phyloP scores from a whole-genome alignment of 2,797 vertebrate species.

The Enteromius anoplus region DNA sequence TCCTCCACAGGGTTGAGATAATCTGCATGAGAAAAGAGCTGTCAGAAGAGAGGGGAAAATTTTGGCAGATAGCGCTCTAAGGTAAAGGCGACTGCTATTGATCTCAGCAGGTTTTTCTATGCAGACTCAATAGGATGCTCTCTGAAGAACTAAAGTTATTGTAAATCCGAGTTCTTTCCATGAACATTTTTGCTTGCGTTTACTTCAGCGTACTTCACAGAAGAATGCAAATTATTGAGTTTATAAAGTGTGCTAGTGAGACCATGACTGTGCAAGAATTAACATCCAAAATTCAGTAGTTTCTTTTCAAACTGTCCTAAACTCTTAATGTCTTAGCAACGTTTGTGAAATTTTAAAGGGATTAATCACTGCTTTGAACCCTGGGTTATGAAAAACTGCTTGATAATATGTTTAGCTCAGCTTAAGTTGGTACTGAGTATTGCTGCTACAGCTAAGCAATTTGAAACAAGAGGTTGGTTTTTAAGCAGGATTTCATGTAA shows the following conservation, averaged over 20 bases:
- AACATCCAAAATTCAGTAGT: background rate
- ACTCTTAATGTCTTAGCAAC: background rate
- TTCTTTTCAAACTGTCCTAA: background rate
- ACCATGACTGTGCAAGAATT: background rate
- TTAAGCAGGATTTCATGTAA: background rate
- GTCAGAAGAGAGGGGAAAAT: background rate
- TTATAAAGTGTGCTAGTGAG: slow-evolving; percentile 1
- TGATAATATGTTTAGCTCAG: background rate
- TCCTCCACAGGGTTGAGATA: slow-evolving; percentile 94
- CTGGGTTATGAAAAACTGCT: background rate
- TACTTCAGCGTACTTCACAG: background rate
- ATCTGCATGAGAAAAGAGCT: slow-evolving; percentile 72
- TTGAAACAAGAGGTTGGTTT: background rate
- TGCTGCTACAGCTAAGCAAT: background rate
- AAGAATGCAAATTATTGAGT: background rate
- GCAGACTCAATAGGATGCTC: background rate
- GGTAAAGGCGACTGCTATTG: background rate
- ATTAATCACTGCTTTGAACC: background rate
- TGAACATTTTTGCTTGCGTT: background rate
- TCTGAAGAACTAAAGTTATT: slow-evolving; percentile 9
- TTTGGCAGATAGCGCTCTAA: background rate
- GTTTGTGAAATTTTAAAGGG: background rate
- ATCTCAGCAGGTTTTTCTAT: slow-evolving; percentile 23
- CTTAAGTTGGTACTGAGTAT: too few relatives aligned
- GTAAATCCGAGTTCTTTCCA: background rate